Base-by-base conservation (phyloP, 2,888 invertebrate genomes). In the Brachyptera risi region DNA sequence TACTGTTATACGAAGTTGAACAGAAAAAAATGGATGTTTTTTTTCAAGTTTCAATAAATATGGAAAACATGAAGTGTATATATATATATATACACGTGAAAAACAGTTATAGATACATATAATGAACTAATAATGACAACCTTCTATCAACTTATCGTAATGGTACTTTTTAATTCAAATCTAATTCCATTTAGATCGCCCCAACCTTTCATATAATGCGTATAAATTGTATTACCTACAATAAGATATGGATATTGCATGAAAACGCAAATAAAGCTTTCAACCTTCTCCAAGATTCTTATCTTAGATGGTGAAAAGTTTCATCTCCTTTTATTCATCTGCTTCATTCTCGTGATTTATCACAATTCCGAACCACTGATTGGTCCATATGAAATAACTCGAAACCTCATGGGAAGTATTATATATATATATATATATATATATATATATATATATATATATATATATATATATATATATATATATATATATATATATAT, bases 321-420 rank as follows among this genome's bases (percentile, higher is more conserved):
- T 31, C 1, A 51, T 51, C 15, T 19, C 3, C 19, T 51, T n/a
- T n/a, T n/a, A n/a, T 4, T 31, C 1, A 51, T 51, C 15, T 19
- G 4, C 19, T 51, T 51, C 15, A 11, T 21, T 11, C 17, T 15
- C 17, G 51, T 51, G 51, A 51, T 31, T 35, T 51, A 35, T 2
- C 51, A 51, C 51, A 23, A 19, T 21, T 24, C 24, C 47, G 17
- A 7, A 4, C 3, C 54, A 13, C 54, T 54, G 54, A 54, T 54
- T 54, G 54, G 54, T 37, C 21, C 13, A 5, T 19, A 24, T 17
- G 35, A 37, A 37, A 37, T 37, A 38, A 54, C 54, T 54, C 9
- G 54, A 24, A 47, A 37, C 23, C 54, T 37, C 54, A 17, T 5
- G 50, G 50, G 50, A 51, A 31, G 27, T n/a, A 24, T n/a, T 51